A percentile compares a stretch with the other conserved stretches of the same genome.
phyloP scores from a whole-genome alignment of 2,113 vertebrate genomes.

The Aptenodytes patagonicus region DNA sequence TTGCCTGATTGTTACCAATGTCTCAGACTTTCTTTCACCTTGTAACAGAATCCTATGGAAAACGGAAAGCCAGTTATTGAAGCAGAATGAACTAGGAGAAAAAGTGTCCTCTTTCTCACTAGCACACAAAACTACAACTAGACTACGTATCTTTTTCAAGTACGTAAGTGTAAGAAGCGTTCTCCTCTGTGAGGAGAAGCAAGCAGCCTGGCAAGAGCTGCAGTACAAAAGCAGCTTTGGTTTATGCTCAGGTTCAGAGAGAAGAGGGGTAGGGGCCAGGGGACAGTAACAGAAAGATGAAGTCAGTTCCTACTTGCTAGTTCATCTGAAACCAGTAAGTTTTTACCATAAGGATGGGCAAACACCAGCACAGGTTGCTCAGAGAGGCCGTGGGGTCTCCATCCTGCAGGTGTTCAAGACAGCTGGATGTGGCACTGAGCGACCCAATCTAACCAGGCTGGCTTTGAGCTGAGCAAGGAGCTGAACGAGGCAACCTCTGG shows the following conservation, averaged over 20 bases:
- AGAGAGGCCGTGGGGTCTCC: not conserved
- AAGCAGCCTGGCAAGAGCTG: not conserved
- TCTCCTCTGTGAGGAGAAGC: not conserved
- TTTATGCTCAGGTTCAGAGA: not conserved
- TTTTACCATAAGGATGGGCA: not conserved
- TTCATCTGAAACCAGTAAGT: not conserved
- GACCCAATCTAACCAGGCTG: accelerated
- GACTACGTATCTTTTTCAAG: accelerated
- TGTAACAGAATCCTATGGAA: not conserved
- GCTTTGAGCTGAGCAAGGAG: not conserved
- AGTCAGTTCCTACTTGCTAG: not conserved
- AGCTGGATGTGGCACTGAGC: not conserved
- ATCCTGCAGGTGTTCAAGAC: not conserved
- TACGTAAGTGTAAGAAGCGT: accelerated
- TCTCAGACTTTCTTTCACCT: not conserved
- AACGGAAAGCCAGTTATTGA: not conserved
- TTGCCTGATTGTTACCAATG: not conserved
- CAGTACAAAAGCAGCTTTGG: not conserved
- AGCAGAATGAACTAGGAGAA: not conserved
- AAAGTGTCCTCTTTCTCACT: not conserved
- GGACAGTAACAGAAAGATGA: not conserved
- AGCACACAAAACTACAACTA: not conserved
- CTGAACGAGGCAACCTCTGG: not conserved
- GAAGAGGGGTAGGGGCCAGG: not conserved
- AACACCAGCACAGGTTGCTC: not conserved